Evolutionary conservation across 2,113 vertebrate genomes (phyloP), one percentile per base, ranked within the genome.

Genomic region (Pyrgilauda ruficollis): DNA sequence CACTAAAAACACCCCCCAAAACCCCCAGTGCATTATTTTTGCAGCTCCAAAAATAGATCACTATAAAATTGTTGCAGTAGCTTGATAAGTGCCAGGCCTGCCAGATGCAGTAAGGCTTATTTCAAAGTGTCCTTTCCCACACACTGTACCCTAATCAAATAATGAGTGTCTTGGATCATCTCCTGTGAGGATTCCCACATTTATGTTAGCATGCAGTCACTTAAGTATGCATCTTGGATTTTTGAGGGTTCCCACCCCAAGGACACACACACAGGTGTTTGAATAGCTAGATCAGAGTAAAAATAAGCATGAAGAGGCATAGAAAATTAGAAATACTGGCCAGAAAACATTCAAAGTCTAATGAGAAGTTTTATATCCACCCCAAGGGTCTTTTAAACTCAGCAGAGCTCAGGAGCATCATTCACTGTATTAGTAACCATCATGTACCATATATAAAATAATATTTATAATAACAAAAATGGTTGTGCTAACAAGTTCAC

Each of bases 311-410:
- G 12, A 17, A 41, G 73, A 89, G 59, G 74, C 12, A 24, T 6
- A 82, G 50, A 58, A 81, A 39, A 11, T 35, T 39, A 62, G 77
- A 79, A 75, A 83, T 50, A 94, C 94, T 84, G 97, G 89, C 92
- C 96, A 84, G 87, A 80, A 94, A 87, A 93, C 89, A 80, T 66
- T 93, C 28, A 30, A 72, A 81, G 70, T 49, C 64, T 87, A 85
- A 75, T 61, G 43, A 80, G 26, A 87, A 87, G 28, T 22, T 88
- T 58, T 47, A 7, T 19, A 76, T 56, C 24, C 59, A 62, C 26
- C 21, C 30, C 46, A 61, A 66, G 81, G 44, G 41, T 44, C 52
- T 73, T 80, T 89, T 72, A 50, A 56, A 80, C 67, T 68, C 58
- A 68, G 75, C 62, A 64, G 11, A 89, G 77, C 61, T 89, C 67